phyloP scores from a whole-genome alignment of 2,888 invertebrate species.

The Hypolimnas misippus region DNA sequence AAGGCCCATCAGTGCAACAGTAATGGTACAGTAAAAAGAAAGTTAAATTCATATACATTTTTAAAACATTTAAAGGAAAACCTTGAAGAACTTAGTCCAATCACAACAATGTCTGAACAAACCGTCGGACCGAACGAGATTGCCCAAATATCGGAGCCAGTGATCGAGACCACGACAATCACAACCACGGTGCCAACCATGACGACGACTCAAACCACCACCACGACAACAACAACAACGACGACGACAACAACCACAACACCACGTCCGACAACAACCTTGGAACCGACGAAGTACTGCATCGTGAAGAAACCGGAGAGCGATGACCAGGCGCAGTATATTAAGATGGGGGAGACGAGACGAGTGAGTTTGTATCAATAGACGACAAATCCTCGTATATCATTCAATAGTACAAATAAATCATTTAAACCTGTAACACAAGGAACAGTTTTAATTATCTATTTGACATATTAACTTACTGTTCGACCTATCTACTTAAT shows the following conservation, averaged over 20 bases:
- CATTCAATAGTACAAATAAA: neutral
- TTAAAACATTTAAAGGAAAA: conserved; percentile 55
- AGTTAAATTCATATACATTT: too few relatives aligned
- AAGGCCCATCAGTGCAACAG: too few relatives aligned
- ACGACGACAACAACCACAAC: conserved; percentile 77
- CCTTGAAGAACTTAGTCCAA: conserved; percentile 67
- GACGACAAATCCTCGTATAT: conserved; percentile 1
- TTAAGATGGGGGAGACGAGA: conserved; percentile 93
- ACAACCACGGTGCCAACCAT: conserved; percentile 60
- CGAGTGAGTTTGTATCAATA: conserved; percentile 85
- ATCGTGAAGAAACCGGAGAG: conserved; percentile 92
- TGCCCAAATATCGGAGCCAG: conserved; percentile 74
- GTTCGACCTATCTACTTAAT: too few relatives aligned
- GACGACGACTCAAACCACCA: conserved; percentile 58
- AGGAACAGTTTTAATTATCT: too few relatives aligned
- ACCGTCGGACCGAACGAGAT: conserved; percentile 71
- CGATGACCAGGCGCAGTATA: conserved; percentile 89
- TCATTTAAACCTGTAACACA: too few relatives aligned
- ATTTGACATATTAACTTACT: too few relatives aligned
- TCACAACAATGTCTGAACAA: conserved; percentile 77
- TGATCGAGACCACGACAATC: conserved; percentile 64
- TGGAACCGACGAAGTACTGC: conserved; percentile 87
- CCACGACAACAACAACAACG: conserved; percentile 72
- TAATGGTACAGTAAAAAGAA: too few relatives aligned
- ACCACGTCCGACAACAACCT: conserved; percentile 83